Evolutionary conservation across 53 echinoderm and acorn worm genomes (phyloP).

Genomic region (Paracentrotus lividus): DNA sequence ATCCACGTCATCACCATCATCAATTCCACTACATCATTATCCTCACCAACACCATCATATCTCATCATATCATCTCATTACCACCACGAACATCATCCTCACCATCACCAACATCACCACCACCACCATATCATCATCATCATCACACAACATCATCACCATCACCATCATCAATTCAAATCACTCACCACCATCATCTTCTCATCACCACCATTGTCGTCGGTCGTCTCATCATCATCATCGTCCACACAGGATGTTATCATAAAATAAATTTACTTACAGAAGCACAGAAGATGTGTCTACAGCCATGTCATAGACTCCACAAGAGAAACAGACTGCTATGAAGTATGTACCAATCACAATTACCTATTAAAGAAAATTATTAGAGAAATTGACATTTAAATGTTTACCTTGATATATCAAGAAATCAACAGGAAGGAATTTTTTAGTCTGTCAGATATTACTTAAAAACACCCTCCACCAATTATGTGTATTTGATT

Average conservation of each 20-base stretch:
- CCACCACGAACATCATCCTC: background rate
- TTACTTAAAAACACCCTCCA: too few relatives aligned
- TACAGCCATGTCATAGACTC: constrained; percentile 98
- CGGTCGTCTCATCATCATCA: background rate
- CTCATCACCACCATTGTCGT: background rate
- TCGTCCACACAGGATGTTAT: background rate
- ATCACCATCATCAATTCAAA: background rate
- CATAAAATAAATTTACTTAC: constrained; percentile 73
- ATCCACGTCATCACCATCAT: background rate
- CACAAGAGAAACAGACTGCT: constrained; percentile 89
- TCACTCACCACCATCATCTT: background rate
- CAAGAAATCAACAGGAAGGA: too few relatives aligned
- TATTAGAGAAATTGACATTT: background rate
- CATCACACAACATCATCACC: background rate
- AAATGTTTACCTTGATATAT: too few relatives aligned
- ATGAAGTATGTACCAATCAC: constrained; percentile 85
- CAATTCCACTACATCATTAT: background rate
- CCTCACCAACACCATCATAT: too few relatives aligned
- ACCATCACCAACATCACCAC: too few relatives aligned
- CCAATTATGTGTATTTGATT: too few relatives aligned
- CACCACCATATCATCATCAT: background rate
- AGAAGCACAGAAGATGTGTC: constrained; percentile 98
- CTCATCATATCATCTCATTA: background rate
- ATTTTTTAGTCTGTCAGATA: too few relatives aligned
- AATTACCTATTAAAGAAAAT: constrained; percentile 79